phyloP scores from a whole-genome alignment of 2,888 invertebrate species.

The Alloscopus bannaensis region DNA sequence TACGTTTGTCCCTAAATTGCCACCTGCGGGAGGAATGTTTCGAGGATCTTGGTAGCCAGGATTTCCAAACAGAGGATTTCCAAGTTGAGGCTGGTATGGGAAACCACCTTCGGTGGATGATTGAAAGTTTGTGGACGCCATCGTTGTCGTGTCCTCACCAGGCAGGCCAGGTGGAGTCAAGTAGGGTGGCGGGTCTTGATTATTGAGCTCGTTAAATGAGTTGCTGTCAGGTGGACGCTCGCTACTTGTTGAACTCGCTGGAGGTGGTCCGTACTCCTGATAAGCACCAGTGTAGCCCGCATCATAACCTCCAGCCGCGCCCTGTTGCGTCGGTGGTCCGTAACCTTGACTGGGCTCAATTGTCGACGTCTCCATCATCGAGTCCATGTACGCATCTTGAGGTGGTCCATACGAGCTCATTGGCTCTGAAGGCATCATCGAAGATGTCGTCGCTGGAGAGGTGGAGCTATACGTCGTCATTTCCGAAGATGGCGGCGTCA shows the following conservation, averaged over 20 bases:
- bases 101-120: constrained; percentile 21
- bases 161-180: constrained; percentile 27
- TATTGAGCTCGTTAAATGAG: constrained; percentile 10
- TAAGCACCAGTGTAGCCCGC: constrained; percentile 11
- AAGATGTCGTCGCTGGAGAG: not conserved
- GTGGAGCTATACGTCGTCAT: constrained; percentile 13
- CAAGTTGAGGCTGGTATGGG: constrained; percentile 33
- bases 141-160: constrained; percentile 20
- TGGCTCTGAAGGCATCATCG: not conserved
- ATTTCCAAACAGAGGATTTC: constrained; percentile 20
- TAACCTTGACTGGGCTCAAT: not conserved
- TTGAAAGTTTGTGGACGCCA: constrained; percentile 13
- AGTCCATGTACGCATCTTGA: not conserved
- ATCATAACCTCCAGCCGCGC: not conserved
- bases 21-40: constrained; percentile 30
- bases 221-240: not conserved
- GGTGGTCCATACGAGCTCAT: not conserved
- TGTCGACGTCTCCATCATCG: constrained; percentile 3
- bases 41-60: constrained; percentile 32
- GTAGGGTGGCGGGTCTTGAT: constrained; percentile 15
- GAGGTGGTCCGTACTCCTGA: constrained; percentile 31
- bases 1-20: constrained; percentile 17
- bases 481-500: not conserved
- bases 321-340: constrained; percentile 22
- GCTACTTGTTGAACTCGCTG: not conserved